These are phyloP conservation scores for Apogon talboti DNA, from an alignment of 2,797 vertebrate species.

Conservation along the genomic window DNA sequence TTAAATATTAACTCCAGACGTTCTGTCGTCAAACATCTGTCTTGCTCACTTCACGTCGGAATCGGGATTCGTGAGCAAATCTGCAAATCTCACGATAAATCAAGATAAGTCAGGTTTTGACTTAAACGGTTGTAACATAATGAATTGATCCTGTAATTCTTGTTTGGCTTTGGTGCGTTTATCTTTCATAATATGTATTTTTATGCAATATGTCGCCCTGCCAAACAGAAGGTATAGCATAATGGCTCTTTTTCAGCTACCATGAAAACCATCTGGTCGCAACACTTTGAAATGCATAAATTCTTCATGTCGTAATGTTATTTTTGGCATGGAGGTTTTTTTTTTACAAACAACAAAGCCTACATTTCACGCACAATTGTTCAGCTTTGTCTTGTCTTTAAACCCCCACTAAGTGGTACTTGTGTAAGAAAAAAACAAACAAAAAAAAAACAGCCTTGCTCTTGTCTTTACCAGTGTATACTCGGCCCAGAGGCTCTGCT, in stretches of 20 bases:
- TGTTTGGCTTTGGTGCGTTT: constrained; percentile 16
- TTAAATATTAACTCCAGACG: constrained; percentile 64
- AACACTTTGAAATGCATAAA: constrained; percentile 10
- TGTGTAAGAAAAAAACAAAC: too few species aligned
- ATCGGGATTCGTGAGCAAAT: constrained; percentile 47
- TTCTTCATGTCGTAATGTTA: constrained; percentile 12
- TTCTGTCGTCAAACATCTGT: constrained; percentile 49
- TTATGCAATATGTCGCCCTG: constrained; percentile 3
- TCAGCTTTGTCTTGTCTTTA: too few species aligned
- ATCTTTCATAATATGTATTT: constrained; percentile 29
- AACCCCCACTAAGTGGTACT: neutral
- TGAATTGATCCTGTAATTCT: constrained; percentile 24
- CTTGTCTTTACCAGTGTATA: neutral
- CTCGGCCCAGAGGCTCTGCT: neutral
- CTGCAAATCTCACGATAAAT: constrained; percentile 44
- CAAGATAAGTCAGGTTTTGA: constrained; percentile 24
- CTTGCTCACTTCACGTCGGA: constrained; percentile 23
- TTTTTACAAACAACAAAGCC: too few species aligned
- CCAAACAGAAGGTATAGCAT: too few species aligned
- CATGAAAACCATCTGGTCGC: constrained; percentile 7
- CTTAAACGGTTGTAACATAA: constrained; percentile 15
- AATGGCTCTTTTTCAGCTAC: too few species aligned
- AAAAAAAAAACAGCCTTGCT: neutral
- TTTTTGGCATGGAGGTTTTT: neutral
- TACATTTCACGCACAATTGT: too few species aligned